Conservation (phyloP, 1,140 invertebrate genomes). For the Tribolium castaneum region DNA sequence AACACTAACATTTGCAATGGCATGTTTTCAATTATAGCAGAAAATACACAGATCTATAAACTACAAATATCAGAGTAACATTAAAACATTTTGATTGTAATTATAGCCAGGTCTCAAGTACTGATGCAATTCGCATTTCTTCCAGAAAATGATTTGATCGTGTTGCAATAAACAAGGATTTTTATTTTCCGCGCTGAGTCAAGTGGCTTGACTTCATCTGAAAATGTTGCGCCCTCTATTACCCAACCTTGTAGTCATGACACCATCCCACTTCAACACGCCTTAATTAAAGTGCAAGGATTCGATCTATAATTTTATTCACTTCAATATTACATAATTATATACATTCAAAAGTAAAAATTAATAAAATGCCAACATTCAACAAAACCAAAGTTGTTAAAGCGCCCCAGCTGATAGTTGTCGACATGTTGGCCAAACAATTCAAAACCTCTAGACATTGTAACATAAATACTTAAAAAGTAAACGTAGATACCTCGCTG, state of each 20-base stretch:
- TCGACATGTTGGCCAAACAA: background rate
- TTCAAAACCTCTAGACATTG: constrained; percentile 7
- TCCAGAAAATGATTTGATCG: background rate
- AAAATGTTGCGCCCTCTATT: background rate
- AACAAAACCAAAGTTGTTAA: constrained; percentile 3
- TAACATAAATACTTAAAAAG: constrained; percentile 30
- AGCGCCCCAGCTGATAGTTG: background rate
- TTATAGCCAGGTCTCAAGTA: background rate
- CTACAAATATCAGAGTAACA: background rate
- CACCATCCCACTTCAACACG: background rate
- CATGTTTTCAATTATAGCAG: constrained; percentile 11
- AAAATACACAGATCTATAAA: constrained; percentile 12
- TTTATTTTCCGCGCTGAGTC: background rate
- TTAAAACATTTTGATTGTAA: background rate
- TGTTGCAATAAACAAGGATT: background rate
- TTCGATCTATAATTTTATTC: constrained; percentile 19
- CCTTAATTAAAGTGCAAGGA: background rate
- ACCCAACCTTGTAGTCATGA: background rate
- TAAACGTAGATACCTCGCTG: constrained; percentile 1
- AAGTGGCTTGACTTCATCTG: background rate
- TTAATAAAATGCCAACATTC: constrained; percentile 17
- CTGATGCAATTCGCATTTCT: background rate
- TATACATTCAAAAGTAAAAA: constrained; percentile 15
- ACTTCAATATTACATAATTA: constrained; percentile 17
- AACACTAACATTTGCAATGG: constrained; percentile 19